Evolutionary conservation across 2,888 invertebrate genomes (phyloP), one percentile per base, ranked within the genome.

Genomic region (Rhorus exstirpatorius): DNA sequence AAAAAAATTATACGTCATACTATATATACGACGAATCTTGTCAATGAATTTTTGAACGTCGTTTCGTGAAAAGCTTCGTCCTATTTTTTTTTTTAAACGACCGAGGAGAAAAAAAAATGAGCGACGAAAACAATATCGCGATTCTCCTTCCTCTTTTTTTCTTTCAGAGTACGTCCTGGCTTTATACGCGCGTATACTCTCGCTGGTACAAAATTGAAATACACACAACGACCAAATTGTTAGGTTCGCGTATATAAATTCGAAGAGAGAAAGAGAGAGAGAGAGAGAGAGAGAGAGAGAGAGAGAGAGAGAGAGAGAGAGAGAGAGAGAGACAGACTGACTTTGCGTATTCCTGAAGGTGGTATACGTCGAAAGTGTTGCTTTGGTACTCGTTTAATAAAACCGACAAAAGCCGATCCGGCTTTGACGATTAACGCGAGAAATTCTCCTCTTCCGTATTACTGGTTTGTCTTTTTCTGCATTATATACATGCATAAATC

Each of bases 401-500:
- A 63, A n/a, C 19, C 38, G 35, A 60, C 51, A 61, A 26, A 72
- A 61, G 63, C 53, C 53, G 53, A 63, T 65, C 53, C 61, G 24
- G 31, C 74, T 74, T 63, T 63, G 51, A 63, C 35, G 17, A 72
- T 17, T 24, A 51, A 61, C 14, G 38, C 24, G 35, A 61, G n/a
- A 38, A 49, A 38, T 38, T 31, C 35, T 17, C 8, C 7, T 14
- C 41, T 44, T 17, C 44, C 17, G 7, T n/a, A 14, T 31, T 49
- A 4, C 19, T 51, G 26, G 17, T 49, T 35, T 63, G 44, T 46
- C 17, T 8, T 31, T 31, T 31, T 31, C 6, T 31, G n/a, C 1
- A 10, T 53, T 53, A 10, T 24, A 53, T 24, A 24, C 1, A 17
- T 14, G 14, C n/a, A 26, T 0, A 53, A 1, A n/a, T 14, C n/a